Conservation (phyloP, 2,888 invertebrate species). For the Acleris laterana region DNA sequence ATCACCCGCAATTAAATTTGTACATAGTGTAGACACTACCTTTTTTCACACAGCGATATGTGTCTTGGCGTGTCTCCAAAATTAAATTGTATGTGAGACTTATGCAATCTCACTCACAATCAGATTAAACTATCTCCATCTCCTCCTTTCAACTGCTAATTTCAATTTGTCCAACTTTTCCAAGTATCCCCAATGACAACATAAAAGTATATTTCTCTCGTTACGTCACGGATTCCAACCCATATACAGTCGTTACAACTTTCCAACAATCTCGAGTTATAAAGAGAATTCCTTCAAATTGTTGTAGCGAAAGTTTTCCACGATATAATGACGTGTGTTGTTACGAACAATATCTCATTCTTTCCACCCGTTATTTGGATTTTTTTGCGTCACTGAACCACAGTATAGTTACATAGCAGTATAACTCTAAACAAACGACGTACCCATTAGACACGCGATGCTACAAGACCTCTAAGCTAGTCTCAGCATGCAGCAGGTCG, state of each 20-base stretch:
- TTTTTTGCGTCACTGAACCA: too few relatives aligned
- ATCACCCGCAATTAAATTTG: too few relatives aligned
- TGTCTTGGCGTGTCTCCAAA: too few relatives aligned
- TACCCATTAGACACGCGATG: too few relatives aligned
- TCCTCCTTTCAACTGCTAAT: background rate
- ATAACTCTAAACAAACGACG: too few relatives aligned
- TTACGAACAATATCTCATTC: conserved; percentile 19
- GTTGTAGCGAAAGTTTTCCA: conserved; percentile 23
- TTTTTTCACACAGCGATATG: too few relatives aligned
- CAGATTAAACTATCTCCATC: conserved; percentile 2
- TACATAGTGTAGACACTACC: too few relatives aligned
- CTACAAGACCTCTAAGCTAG: too few relatives aligned
- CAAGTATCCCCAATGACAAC: conserved; percentile 14
- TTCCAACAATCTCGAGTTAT: conserved; percentile 24
- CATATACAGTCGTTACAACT: conserved; percentile 8
- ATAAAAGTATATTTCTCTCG: conserved; percentile 18
- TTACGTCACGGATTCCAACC: conserved; percentile 8
- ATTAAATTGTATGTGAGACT: too few relatives aligned
- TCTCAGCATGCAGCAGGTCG: too few relatives aligned
- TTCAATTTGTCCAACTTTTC: conserved; percentile 23
- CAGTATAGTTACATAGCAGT: too few relatives aligned
- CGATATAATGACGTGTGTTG: conserved; percentile 34
- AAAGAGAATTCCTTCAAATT: conserved; percentile 12
- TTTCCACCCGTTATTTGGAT: conserved; percentile 1
- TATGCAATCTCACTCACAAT: conserved; percentile 16